Base-by-base conservation (phyloP, 2,113 vertebrate species). In the Apodemus speciosus region DNA sequence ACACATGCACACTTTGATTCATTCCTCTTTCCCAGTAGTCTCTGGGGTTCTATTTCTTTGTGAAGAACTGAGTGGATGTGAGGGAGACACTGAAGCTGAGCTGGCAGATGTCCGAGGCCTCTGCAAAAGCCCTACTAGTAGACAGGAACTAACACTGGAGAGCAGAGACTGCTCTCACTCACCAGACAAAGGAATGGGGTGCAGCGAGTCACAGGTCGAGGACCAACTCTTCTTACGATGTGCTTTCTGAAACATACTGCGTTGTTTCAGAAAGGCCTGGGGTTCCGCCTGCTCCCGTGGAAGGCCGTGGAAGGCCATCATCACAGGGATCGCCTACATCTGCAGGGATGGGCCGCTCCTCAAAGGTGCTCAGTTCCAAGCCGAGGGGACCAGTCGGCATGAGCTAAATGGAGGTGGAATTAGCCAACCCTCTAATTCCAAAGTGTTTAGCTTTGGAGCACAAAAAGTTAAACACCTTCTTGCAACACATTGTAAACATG, bases 401-500 rank as follows among this genome's bases (percentile, higher is more conserved):
- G 80, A 71, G 91, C 94, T 92, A 96, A 97, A 97, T 96, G 97
- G 96, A 97, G 97, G 96, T 30, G 72, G 98, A 98, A 98, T 98
- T 98, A 98, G 97, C 95, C 98, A 98, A 97, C 93, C 94, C 94
- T 98, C 96, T 98, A 98, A 98, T 98, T 98, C 98, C 96, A 96
- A 98, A 97, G 97, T 98, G 98, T 98, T 98, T 98, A 98, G 97
- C 95, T 98, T 98, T 97, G 93, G 97, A 98, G 97, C 94, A 2
- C 97, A 98, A 98, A 97, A 98, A 98, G 98, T 98, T 98, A 98
- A 98, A 98, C 98, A 97, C 98, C 98, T 97, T 98, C 98, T 98
- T 97, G 97, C 98, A 97, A 98, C 98, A 98, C 98, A 97, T 98
- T 98, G 98, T 98, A 98, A 98, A 98, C 98, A 98, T 98, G 98